A percentile compares a stretch with the other conserved stretches of the same genome.
phyloP scores from a whole-genome alignment of 2,113 vertebrate genomes.

The Lepus americanus region DNA sequence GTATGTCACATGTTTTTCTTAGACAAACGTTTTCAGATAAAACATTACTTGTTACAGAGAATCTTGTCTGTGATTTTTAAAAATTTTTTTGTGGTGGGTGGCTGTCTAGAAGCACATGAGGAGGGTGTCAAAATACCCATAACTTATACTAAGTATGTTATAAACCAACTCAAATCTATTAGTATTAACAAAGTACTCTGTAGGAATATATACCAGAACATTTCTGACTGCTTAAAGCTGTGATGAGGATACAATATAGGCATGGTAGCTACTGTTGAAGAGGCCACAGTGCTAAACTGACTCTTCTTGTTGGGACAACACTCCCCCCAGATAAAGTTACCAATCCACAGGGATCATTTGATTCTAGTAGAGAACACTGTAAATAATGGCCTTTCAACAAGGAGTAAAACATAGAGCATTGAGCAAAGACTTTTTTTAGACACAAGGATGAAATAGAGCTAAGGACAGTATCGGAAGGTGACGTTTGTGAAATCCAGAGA shows the following conservation, averaged over 20 bases:
- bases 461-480: background rate
- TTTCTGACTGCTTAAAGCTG: background rate
- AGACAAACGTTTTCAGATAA: background rate
- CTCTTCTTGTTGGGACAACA: background rate
- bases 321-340: background rate
- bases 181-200: background rate
- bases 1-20: conserved; percentile 10
- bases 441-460: background rate
- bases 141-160: background rate
- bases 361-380: conserved; percentile 1
- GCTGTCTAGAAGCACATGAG: background rate
- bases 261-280: background rate
- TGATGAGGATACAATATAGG: background rate
- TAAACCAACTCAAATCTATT: conserved; percentile 7
- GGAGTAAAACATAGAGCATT: background rate
- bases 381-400: conserved; percentile 24
- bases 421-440: background rate
- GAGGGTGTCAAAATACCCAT: background rate
- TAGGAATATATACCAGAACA: background rate
- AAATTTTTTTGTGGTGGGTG: background rate
- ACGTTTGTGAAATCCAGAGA: background rate
- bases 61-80: background rate
- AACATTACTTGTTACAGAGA: background rate
- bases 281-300: background rate
- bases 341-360: background rate